Evolutionary conservation across 2,113 vertebrate genomes (phyloP).

Genomic region (Poeciliopsis retropinna): DNA sequence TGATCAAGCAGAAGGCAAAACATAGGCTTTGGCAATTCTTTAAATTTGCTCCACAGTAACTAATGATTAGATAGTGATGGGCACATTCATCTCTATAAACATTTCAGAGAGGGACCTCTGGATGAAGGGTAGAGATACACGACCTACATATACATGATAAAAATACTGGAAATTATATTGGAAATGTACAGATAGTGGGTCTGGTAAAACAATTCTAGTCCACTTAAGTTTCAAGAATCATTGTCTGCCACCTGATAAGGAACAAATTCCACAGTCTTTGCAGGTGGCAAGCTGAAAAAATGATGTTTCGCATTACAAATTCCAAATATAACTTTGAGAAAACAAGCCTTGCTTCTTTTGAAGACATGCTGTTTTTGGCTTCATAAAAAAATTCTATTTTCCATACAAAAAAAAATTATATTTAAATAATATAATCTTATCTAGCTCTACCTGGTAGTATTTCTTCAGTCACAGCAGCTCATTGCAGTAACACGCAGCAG

Average conservation of each 20-base stretch:
- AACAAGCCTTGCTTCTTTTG: not conserved
- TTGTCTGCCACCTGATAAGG: not conserved
- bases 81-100: slow-evolving; percentile 25
- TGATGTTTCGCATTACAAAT: not conserved
- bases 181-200: not conserved
- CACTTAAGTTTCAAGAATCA: not conserved
- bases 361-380: not conserved
- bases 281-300: not conserved
- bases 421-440: not conserved
- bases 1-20: slow-evolving; percentile 41
- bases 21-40: slow-evolving; percentile 16
- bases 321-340: not conserved
- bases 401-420: not conserved
- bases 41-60: slow-evolving; percentile 25
- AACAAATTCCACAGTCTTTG: not conserved
- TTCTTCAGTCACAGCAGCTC: not conserved
- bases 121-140: slow-evolving; percentile 1
- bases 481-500: not conserved
- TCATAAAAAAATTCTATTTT: not conserved
- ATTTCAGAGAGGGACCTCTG: slow-evolving; percentile 16
- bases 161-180: slow-evolving; percentile 25
- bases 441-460: too few relatives aligned
- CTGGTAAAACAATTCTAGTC: slow-evolving; percentile 1
- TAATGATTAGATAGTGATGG: slow-evolving; percentile 49
- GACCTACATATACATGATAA: slow-evolving; percentile 16